These are phyloP conservation scores for Idaea biselata DNA, from an alignment of 2,888 invertebrate genomes.

Conservation along the genomic window DNA sequence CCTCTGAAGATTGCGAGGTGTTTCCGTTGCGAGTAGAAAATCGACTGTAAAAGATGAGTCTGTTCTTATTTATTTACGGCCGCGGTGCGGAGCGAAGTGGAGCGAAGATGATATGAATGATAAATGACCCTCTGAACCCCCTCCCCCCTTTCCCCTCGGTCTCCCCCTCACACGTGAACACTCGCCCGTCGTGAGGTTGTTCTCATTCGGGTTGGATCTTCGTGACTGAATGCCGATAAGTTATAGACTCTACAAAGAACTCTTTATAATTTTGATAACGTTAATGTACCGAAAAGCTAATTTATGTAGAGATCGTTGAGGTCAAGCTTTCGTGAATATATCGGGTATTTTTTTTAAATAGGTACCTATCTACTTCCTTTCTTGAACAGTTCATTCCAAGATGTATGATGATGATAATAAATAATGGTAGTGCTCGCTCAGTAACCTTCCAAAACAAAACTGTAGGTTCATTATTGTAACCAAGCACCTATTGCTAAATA, in stretches of 20 bases:
- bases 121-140: slow-evolving; percentile 76
- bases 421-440: neutral
- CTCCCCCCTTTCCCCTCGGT: slow-evolving; percentile 38
- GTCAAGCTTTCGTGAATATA: neutral
- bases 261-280: slow-evolving; percentile 55
- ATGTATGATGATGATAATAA: neutral
- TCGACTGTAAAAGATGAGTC: slow-evolving; percentile 79
- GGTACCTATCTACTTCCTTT: neutral
- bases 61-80: slow-evolving; percentile 81
- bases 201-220: slow-evolving; percentile 64
- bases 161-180: slow-evolving; percentile 73
- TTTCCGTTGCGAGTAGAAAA: slow-evolving; percentile 27
- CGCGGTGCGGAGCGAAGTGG: slow-evolving; percentile 79
- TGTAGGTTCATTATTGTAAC: too few species aligned
- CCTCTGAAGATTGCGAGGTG: slow-evolving; percentile 24
- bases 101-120: slow-evolving; percentile 82
- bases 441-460: too few species aligned
- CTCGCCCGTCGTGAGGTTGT: slow-evolving; percentile 56
- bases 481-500: too few species aligned
- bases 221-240: slow-evolving; percentile 59
- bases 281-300: slow-evolving; percentile 31
- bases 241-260: slow-evolving; percentile 66
- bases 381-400: neutral
- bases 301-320: slow-evolving; percentile 9
- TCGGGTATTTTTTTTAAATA: neutral